These are phyloP conservation scores for Magallana ariakensis DNA, from an alignment of 1,140 invertebrate species.

Conservation along the genomic window DNA sequence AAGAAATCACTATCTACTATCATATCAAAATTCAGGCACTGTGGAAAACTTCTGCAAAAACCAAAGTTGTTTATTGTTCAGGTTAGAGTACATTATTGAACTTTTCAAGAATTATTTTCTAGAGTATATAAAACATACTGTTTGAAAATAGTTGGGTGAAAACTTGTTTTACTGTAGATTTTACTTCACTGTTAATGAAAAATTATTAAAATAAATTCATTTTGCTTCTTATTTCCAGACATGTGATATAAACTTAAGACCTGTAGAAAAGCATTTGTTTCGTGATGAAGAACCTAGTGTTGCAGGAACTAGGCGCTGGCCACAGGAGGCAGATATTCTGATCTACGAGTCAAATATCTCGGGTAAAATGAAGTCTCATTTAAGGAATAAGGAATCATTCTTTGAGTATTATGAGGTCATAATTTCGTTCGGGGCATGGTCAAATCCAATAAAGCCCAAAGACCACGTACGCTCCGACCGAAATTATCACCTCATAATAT, in stretches of 20 bases:
- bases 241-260: background rate
- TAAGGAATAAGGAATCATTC: no score
- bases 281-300: background rate
- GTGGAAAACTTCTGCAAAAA: background rate
- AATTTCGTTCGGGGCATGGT: no score
- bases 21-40: background rate
- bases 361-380: background rate
- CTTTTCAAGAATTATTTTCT: no score
- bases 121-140: no score
- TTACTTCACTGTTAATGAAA: no score
- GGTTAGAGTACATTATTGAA: background rate
- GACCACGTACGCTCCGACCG: no score
- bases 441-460: no score
- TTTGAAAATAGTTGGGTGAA: no score
- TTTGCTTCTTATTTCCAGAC: background rate
- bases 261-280: conserved; percentile 8
- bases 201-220: no score
- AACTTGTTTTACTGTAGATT: no score
- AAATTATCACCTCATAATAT: no score
- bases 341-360: conserved; percentile 18
- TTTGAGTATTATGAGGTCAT: no score
- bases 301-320: background rate
- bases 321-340: background rate
- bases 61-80: conserved; percentile 24
- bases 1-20: background rate